A percentile compares a stretch with the other conserved stretches of the same genome.
Evolutionary conservation across 2,888 invertebrate genomes (phyloP).

Genomic region (Cremastinae sp.): DNA sequence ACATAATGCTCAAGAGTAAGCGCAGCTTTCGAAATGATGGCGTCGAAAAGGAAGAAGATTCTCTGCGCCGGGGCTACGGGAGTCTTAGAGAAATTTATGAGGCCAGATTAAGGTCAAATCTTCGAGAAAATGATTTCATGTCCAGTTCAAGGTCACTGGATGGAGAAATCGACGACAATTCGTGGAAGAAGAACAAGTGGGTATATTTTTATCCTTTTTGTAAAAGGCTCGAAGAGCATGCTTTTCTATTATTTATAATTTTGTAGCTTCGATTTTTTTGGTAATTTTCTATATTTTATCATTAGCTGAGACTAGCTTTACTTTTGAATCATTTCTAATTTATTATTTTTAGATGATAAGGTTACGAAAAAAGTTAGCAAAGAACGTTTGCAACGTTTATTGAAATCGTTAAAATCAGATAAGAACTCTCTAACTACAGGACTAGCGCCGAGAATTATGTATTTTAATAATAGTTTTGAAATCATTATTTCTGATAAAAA

Average conservation of each 20-base stretch:
- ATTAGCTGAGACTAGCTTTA: too few species aligned
- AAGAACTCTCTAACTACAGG: too few species aligned
- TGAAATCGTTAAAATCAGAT: too few species aligned
- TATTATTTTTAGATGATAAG: too few species aligned
- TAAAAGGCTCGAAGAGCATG: too few species aligned
- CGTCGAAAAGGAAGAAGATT: constrained; percentile 75
- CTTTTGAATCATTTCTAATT: too few species aligned
- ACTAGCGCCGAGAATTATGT: too few species aligned
- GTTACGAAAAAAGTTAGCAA: too few species aligned
- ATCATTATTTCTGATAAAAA: too few species aligned
- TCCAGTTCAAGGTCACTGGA: constrained; percentile 64
- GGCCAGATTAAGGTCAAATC: constrained; percentile 77
- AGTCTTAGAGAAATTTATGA: constrained; percentile 89
- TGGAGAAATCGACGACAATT: constrained; percentile 63
- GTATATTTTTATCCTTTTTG: neutral
- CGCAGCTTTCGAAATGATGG: constrained; percentile 86
- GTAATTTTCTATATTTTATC: too few species aligned
- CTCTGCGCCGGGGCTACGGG: constrained; percentile 82
- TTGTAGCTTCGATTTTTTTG: neutral
- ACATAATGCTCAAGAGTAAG: constrained; percentile 85
- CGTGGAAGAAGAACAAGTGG: constrained; percentile 71
- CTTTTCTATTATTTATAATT: neutral
- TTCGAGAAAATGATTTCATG: constrained; percentile 60
- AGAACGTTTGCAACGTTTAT: too few species aligned
- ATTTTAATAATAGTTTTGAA: too few species aligned